Evolutionary conservation across 2,797 vertebrate species (phyloP).

Genomic region (Poecilia picta): DNA sequence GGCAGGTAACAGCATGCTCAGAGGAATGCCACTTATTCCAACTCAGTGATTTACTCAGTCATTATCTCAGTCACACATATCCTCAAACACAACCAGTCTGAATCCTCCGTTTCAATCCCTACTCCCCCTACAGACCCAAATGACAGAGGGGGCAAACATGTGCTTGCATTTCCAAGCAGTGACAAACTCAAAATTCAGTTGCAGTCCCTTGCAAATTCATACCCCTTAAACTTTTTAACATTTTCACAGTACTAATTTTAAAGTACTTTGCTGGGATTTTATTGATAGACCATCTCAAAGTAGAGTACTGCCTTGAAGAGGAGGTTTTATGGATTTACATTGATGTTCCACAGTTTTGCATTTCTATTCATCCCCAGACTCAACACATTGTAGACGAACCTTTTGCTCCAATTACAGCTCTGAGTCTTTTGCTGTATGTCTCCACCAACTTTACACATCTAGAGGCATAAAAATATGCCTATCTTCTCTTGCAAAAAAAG

Average conservation of each 20-base stretch:
- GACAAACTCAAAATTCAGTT: slow-evolving; percentile 37
- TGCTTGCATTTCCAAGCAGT: slow-evolving; percentile 46
- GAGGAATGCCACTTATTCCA: slow-evolving; percentile 67
- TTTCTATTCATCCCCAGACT: neutral
- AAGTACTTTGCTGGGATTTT: neutral
- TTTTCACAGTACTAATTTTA: neutral
- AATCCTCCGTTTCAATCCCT: slow-evolving; percentile 34
- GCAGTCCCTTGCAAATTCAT: neutral
- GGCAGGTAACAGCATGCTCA: slow-evolving; percentile 69
- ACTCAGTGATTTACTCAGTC: slow-evolving; percentile 29
- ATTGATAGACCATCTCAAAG: neutral
- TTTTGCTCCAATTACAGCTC: neutral
- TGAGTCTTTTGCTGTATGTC: neutral
- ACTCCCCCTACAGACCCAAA: slow-evolving; percentile 30
- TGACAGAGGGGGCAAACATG: slow-evolving; percentile 46
- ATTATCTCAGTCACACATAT: slow-evolving; percentile 25
- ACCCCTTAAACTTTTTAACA: neutral
- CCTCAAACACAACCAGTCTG: slow-evolving; percentile 57
- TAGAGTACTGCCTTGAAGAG: neutral
- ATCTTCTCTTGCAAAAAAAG: neutral
- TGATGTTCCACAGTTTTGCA: neutral
- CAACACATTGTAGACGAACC: neutral
- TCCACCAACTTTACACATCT: neutral
- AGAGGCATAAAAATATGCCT: neutral
- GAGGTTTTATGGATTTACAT: neutral